Conservation (phyloP, 2,797 vertebrate genomes). For the Microctenopoma steveboyesi region DNA sequence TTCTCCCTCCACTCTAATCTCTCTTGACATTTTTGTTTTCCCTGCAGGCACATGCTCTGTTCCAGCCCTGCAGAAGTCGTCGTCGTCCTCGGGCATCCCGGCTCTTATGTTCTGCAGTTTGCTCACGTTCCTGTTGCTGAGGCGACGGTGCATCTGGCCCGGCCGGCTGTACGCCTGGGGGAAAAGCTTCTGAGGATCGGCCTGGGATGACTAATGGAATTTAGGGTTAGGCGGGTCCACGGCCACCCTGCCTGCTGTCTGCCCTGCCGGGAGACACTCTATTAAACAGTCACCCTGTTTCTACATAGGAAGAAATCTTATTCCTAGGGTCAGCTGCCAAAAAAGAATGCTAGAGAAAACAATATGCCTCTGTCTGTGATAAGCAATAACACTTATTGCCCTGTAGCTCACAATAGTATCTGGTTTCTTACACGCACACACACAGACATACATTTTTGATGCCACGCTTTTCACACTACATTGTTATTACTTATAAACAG, state of each 20-base stretch:
- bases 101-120: slow-evolving; percentile 30
- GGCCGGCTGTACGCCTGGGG: slow-evolving; percentile 6
- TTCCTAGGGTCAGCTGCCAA: slow-evolving; percentile 18
- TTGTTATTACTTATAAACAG: no score
- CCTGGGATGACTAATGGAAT: slow-evolving; percentile 52
- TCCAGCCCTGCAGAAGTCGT: slow-evolving; percentile 29
- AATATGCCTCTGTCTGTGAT: slow-evolving; percentile 29
- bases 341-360: slow-evolving; percentile 15
- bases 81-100: slow-evolving; percentile 28
- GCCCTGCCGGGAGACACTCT: slow-evolving; percentile 25
- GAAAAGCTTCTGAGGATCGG: slow-evolving; percentile 20
- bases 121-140: slow-evolving; percentile 52
- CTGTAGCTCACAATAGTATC: slow-evolving; percentile 27
- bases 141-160: slow-evolving; percentile 42
- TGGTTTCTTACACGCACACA: slow-evolving; percentile 11
- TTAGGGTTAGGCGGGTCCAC: slow-evolving; percentile 43
- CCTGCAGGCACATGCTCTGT: slow-evolving; percentile 29
- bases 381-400: slow-evolving; percentile 27
- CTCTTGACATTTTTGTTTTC: slow-evolving; percentile 65
- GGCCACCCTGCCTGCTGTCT: slow-evolving; percentile 23
- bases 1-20: slow-evolving; percentile 49
- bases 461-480: no score
- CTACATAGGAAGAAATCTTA: slow-evolving; percentile 21
- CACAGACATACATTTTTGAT: no score
- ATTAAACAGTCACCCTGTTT: slow-evolving; percentile 27